Evolutionary conservation across 2,113 vertebrate species (phyloP), one percentile per base, ranked within the genome.

Genomic region (Papio anubis): DNA sequence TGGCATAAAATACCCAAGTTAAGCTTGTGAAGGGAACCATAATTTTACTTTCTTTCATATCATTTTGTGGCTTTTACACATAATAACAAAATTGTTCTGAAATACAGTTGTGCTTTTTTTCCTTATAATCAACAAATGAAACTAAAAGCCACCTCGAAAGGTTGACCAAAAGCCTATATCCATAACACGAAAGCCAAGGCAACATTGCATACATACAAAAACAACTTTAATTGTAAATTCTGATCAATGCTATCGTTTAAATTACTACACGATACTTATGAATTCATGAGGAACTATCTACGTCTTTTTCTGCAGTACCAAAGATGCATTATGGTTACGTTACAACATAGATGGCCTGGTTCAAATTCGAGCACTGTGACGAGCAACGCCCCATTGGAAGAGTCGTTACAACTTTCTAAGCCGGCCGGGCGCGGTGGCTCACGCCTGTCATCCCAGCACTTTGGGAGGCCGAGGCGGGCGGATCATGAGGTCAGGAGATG

Each of bases 11-110:
- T 93, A 95, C 40, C 35, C 48, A 79, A 97, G 86, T 96, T 95
- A 95, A 96, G 78, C 45, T 81, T 94, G 52, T 78, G 57, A 89
- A 96, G 57, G 88, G 68, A 95, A 76, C 83, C 73, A 66, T 88
- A 96, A 97, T 97, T 97, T 97, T 86, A 68, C 73, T 95, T 92
- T 73, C 94, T 97, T 96, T 87, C 85, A 94, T 94, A 95, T 93
- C 85, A 94, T 93, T 97, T 94, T 96, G 73, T 45, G 55, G 92
- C 78, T 97, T 96, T 96, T 90, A 90, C 64, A 95, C 32, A 92
- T 95, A 68, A 84, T 88, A 96, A 61, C 52, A 93, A 97, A 96
- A 91, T n/a, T 66, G 55, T 80, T 90, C 80, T 80, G n/a, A 86
- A 90, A 90, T 25, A 79, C 13, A 73, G 55, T 61, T 92, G 38